Evolutionary conservation across 2,797 vertebrate species (phyloP).

Genomic region (Tachyglossus aculeatus): DNA sequence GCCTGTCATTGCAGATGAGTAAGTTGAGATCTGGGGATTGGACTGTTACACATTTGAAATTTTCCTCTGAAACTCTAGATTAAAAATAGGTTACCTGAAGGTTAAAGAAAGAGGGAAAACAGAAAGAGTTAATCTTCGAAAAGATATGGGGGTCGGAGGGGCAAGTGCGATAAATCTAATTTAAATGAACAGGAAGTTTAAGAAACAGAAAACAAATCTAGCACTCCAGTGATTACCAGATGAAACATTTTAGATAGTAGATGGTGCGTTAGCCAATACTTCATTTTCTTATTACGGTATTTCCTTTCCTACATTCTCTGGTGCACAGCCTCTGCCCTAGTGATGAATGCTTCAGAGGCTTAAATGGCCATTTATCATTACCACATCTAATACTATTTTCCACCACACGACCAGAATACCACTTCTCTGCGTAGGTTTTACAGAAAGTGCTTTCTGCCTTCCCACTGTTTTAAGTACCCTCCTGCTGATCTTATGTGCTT

Average conservation of each 20-base stretch:
- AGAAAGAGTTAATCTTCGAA: neutral
- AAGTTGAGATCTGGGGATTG: neutral
- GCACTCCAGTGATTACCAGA: conserved; percentile 48
- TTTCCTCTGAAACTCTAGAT: neutral
- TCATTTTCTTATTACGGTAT: conserved; percentile 22
- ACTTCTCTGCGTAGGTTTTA: neutral
- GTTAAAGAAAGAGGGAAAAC: conserved; percentile 13
- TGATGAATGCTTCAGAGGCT: conserved; percentile 40
- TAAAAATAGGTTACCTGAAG: neutral
- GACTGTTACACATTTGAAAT: neutral
- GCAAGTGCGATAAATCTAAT: conserved; percentile 40
- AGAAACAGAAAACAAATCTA: conserved; percentile 55
- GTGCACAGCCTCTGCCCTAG: conserved; percentile 13
- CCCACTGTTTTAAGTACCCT: neutral
- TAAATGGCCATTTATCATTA: conserved; percentile 44
- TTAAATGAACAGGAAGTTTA: conserved; percentile 59
- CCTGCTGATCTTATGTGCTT: neutral
- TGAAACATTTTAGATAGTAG: conserved; percentile 56
- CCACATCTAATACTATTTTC: conserved; percentile 33
- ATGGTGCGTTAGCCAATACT: conserved; percentile 41
- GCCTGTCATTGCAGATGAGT: neutral
- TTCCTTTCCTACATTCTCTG: conserved; percentile 29
- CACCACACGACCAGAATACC: conserved; percentile 35
- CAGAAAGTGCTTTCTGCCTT: neutral
- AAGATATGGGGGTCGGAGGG: neutral